A percentile compares a stretch with the other conserved stretches of the same genome.
Conservation (phyloP, 2,113 vertebrate species). For the zebrafish (Danio rerio) region DNA sequence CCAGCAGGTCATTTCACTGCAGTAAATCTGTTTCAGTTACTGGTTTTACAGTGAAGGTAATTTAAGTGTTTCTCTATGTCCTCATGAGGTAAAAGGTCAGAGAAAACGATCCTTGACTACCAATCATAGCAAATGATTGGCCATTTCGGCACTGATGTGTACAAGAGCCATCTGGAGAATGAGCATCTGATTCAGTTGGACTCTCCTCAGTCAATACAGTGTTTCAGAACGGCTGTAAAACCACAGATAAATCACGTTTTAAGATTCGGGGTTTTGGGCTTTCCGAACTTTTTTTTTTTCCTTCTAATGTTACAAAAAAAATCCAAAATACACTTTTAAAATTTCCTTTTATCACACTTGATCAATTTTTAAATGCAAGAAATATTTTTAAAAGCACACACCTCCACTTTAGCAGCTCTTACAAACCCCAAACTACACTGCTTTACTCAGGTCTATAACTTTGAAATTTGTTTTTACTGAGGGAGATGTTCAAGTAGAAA, state of each 20-base stretch:
- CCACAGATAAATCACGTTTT: neutral
- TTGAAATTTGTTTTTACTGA: too few species aligned
- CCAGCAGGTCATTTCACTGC: constrained; percentile 59
- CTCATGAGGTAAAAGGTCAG: constrained; percentile 3
- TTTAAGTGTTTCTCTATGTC: neutral
- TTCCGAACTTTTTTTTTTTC: too few species aligned
- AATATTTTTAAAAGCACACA: too few species aligned
- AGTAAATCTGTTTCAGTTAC: neutral
- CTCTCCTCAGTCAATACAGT: constrained; percentile 1
- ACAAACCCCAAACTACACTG: too few species aligned
- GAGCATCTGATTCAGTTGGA: neutral
- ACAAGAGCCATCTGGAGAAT: neutral
- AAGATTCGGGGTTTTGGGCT: too few species aligned
- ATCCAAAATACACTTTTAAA: too few species aligned
- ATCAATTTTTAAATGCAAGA: too few species aligned
- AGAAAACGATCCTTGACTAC: neutral
- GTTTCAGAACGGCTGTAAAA: neutral
- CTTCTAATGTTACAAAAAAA: too few species aligned
- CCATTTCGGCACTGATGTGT: neutral
- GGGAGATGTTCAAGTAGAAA: too few species aligned
- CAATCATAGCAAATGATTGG: neutral
- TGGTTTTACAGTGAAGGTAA: neutral
- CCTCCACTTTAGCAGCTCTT: too few species aligned
- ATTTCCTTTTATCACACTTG: too few species aligned
- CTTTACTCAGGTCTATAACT: too few species aligned